Evolutionary conservation across 2,113 vertebrate genomes (phyloP).

Genomic region (Aleadryas rufinucha): DNA sequence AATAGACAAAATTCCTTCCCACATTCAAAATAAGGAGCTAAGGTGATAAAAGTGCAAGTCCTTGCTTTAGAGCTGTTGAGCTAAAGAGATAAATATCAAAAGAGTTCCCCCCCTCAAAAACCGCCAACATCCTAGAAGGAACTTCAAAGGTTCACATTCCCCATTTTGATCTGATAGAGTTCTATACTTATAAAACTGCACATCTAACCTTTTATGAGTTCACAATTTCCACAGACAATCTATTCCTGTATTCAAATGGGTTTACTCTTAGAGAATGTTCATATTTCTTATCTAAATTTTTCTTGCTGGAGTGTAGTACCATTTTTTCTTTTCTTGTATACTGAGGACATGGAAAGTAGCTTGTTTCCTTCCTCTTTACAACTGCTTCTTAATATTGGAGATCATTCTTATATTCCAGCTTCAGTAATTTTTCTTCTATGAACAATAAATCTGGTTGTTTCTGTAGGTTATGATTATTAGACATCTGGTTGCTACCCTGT

Average conservation of each 20-base stretch:
- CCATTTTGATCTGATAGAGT: neutral
- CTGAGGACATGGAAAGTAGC: neutral
- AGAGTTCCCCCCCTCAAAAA: neutral
- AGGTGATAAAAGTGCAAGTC: neutral
- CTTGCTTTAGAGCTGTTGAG: neutral
- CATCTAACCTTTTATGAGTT: neutral
- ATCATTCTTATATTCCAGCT: neutral
- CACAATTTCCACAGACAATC: neutral
- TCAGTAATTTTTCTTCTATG: neutral
- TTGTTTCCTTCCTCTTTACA: neutral
- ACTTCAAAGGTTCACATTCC: neutral
- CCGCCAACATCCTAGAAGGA: neutral
- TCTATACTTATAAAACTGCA: neutral
- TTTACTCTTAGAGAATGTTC: neutral
- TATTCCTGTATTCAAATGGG: neutral
- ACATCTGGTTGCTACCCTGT: neutral
- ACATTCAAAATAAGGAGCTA: neutral
- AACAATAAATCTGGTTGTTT: neutral
- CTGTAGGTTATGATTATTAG: neutral
- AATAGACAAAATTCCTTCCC: neutral
- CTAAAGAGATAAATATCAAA: neutral
- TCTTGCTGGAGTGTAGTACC: neutral
- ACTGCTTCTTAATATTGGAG: neutral
- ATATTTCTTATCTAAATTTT: neutral
- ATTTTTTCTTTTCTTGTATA: neutral